Evolutionary conservation across 2,888 invertebrate genomes (phyloP), one percentile per base, ranked within the genome.

Genomic region (Metalampra italica): DNA sequence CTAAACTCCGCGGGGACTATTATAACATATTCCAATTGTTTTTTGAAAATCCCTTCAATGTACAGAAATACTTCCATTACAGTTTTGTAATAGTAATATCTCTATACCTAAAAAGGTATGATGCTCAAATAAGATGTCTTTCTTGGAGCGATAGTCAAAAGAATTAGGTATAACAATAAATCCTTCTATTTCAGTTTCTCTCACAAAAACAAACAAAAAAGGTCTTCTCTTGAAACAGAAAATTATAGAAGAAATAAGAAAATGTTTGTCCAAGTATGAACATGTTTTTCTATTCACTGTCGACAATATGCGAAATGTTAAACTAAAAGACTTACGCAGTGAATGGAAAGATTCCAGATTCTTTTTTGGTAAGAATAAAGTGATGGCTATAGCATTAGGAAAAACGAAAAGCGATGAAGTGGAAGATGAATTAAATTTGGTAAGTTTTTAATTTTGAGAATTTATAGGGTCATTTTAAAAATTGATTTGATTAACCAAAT

Each of bases 311-410:
- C 91, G 98, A 53, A 98, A 97, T 75, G 93, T 92, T 57, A 94
- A 96, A 71, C 84, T 99, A 55, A 97, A 98, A 82, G 94, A 96
- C 60, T 90, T 99, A 7, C 90, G 98, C 39, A 92, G 92, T 58
- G 94, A 97, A 65, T 98, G 98, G 97, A 94, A 93, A 66, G 94
- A 96, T 61, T 97, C 98, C 51, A 91, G 97, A 72, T 97, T 99
- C 82, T 97, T 98, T 82, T 97, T 99, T 84, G 99, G 98, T 0
- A 99, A 99, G 89, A 98, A 98, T 76, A 97, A 96, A 87, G 95
- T 99, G 1, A 96, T 99, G 93, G 94, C 95, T 15, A 89, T 98
- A 46, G 99, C 97, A 9, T 90, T 99, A 38, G 99, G 99, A 0
- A 92, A 94, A 68, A 92, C 92, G 11, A 91, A 93, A 54, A 94